phyloP scores from a whole-genome alignment of 1,140 invertebrate genomes.

The Druon quercuslanigerum region DNA sequence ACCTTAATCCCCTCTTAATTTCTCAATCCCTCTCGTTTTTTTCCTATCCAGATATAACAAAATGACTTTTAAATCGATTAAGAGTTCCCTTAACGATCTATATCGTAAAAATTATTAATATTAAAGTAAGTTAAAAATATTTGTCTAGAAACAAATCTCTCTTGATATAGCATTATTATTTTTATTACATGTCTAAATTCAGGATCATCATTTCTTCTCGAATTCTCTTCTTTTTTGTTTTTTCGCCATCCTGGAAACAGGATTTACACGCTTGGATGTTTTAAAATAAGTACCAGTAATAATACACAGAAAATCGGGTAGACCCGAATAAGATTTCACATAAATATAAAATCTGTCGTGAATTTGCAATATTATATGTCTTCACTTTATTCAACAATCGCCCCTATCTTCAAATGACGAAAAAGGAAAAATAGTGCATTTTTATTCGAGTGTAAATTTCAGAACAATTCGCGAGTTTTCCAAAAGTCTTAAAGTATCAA shows the following conservation, averaged over 20 bases:
- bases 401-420: too few relatives aligned
- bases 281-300: constrained; percentile 30
- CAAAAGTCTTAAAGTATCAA: too few relatives aligned
- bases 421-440: too few relatives aligned
- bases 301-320: neutral
- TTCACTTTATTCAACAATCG: too few relatives aligned
- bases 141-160: too few relatives aligned
- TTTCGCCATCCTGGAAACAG: neutral
- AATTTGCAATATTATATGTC: neutral
- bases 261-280: constrained; percentile 26
- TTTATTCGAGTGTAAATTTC: too few relatives aligned
- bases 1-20: neutral
- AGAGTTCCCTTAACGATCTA: too few relatives aligned
- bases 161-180: too few relatives aligned
- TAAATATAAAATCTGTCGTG: neutral
- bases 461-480: too few relatives aligned
- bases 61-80: neutral
- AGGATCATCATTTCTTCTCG: neutral
- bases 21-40: neutral
- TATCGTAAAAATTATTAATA: too few relatives aligned
- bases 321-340: neutral
- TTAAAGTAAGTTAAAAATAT: too few relatives aligned
- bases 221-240: neutral
- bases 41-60: neutral
- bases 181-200: too few relatives aligned